Evolutionary conservation across 2,797 vertebrate genomes (phyloP).

Genomic region (Lacerta bilineata): DNA sequence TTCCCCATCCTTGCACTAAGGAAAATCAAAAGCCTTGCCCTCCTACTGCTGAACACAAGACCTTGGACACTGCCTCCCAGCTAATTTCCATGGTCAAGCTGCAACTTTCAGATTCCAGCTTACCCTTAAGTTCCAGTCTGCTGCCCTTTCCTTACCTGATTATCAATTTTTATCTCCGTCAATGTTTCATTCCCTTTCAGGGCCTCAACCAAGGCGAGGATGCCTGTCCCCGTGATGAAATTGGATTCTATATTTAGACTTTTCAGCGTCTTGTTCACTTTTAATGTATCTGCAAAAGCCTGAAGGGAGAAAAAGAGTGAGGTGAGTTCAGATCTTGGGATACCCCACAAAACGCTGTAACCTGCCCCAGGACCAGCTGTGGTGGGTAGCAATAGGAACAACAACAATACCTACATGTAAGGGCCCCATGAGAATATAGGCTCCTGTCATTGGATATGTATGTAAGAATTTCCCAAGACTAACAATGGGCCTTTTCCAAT

Average conservation of each 20-base stretch:
- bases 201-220: slow-evolving; percentile 91
- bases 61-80: neutral
- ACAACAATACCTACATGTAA: too few species aligned
- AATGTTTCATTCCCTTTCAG: slow-evolving; percentile 92
- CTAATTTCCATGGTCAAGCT: neutral
- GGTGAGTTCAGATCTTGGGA: slow-evolving; percentile 35
- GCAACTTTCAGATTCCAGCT: neutral
- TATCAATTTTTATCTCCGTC: slow-evolving; percentile 98
- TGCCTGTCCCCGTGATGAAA: slow-evolving; percentile 94
- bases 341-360: neutral
- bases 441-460: neutral
- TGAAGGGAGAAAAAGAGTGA: slow-evolving; percentile 67
- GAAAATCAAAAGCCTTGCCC: too few species aligned
- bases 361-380: too few species aligned
- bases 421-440: neutral
- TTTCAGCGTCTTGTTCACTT: slow-evolving; percentile 91
- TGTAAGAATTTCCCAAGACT: neutral
- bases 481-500: too few species aligned
- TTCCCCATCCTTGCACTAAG: too few species aligned
- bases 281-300: slow-evolving; percentile 94
- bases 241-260: slow-evolving; percentile 97
- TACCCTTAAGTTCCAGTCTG: neutral
- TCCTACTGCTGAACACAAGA: too few species aligned
- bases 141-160: slow-evolving; percentile 88
- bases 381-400: too few species aligned